These are phyloP conservation scores for Tragelaphus strepsiceros DNA, from an alignment of 2,113 vertebrate genomes.

Conservation along the genomic window DNA sequence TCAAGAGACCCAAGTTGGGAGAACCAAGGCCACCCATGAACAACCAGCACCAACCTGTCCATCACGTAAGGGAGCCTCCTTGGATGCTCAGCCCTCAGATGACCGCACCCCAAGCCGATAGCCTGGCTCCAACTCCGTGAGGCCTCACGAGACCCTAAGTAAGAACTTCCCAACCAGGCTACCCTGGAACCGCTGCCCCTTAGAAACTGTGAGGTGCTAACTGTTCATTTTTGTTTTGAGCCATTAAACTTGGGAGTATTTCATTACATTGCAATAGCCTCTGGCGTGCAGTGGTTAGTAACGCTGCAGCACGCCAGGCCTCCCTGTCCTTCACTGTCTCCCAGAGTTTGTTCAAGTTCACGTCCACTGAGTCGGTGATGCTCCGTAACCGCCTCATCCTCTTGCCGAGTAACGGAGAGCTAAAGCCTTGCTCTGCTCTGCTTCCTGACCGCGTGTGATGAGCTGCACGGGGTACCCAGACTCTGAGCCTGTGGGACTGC, in stretches of 20 bases:
- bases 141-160: background rate
- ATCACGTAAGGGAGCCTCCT: rapidly evolving
- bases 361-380: background rate
- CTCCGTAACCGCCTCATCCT: background rate
- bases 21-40: background rate
- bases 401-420: background rate
- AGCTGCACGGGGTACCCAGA: no score
- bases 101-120: background rate
- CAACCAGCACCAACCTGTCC: background rate
- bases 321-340: background rate
- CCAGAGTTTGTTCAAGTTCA: background rate
- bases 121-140: no score
- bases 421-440: background rate
- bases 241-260: background rate
- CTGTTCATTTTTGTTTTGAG: background rate
- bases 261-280: background rate
- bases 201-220: background rate
- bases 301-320: background rate
- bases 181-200: background rate
- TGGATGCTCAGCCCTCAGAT: background rate
- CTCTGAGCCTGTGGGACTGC: rapidly evolving
- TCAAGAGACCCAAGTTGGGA: background rate
- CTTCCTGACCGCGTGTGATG: rapidly evolving
- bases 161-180: background rate
- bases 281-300: background rate